These are phyloP conservation scores for Dinomys branickii DNA, from an alignment of 2,113 vertebrate species.

Conservation along the genomic window DNA sequence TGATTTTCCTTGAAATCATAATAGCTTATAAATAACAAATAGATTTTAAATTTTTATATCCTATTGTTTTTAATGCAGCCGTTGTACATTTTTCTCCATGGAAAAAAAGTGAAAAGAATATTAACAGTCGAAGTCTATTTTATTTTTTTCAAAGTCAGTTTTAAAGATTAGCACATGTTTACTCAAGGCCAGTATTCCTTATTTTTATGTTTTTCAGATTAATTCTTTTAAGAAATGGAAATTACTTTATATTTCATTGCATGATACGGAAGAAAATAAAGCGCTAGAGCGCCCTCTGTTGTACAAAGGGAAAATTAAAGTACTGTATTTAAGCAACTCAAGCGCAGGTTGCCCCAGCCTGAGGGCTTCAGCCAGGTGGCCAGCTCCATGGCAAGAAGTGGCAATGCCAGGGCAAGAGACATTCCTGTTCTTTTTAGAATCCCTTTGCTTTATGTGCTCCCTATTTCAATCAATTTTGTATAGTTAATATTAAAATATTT, in stretches of 20 bases:
- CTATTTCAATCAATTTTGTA: not conserved
- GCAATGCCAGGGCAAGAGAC: not conserved
- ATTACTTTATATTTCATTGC: not conserved
- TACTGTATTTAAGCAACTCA: not conserved
- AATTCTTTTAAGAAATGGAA: not conserved
- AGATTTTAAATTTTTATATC: not conserved
- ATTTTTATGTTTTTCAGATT: not conserved
- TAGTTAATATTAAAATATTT: not conserved
- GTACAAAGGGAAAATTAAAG: conserved; percentile 22
- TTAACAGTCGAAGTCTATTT: not conserved
- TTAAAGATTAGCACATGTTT: not conserved
- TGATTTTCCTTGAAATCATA: not conserved
- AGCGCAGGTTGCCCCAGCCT: not conserved
- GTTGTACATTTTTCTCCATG: not conserved
- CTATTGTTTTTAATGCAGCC: not conserved
- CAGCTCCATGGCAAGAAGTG: not conserved
- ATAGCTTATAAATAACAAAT: not conserved
- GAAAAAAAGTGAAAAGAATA: not conserved
- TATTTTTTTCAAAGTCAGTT: not conserved
- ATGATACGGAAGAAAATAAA: not conserved
- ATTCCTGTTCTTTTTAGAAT: not conserved
- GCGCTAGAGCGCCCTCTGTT: conserved; percentile 59
- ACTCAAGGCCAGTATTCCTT: not conserved
- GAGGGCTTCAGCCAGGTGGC: not conserved
- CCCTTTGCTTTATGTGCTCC: not conserved